These are phyloP conservation scores for Poecilia latipinna DNA, from an alignment of 2,113 vertebrate species.

Conservation along the genomic window DNA sequence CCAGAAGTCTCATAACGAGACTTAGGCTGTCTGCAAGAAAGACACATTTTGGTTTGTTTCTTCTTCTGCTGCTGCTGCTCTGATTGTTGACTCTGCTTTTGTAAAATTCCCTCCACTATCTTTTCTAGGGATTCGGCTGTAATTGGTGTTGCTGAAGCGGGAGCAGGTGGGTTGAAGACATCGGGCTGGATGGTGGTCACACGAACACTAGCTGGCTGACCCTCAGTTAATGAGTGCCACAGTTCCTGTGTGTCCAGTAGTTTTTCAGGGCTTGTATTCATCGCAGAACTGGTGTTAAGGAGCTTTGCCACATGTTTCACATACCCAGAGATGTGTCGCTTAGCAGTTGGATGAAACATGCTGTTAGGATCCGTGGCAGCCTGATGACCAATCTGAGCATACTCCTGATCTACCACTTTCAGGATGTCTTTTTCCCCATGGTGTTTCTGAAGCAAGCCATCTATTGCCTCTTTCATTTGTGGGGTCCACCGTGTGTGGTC, in stretches of 20 bases:
- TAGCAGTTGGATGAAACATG: not conserved
- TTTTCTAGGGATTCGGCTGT: not conserved
- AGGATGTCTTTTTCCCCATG: constrained; percentile 2
- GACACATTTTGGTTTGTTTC: too few species aligned
- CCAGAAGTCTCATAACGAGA: not conserved
- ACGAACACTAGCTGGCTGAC: not conserved
- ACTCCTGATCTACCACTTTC: not conserved
- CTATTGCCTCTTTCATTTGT: not conserved
- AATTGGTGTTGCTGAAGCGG: not conserved
- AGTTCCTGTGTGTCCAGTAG: not conserved
- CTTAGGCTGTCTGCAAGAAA: not conserved
- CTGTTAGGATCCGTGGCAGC: not conserved
- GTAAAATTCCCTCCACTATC: accelerated
- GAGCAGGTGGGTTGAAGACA: not conserved
- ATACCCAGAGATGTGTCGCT: not conserved
- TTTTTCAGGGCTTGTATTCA: not conserved
- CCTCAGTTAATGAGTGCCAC: not conserved
- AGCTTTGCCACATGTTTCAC: not conserved
- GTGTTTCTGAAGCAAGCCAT: not conserved
- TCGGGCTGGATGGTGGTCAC: not conserved
- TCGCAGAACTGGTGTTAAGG: not conserved
- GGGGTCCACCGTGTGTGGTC: not conserved
- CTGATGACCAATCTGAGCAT: not conserved
- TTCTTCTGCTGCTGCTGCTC: too few species aligned
- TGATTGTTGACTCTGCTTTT: too few species aligned